phyloP scores from a whole-genome alignment of 2,113 vertebrate species.

The Furnarius figulus region DNA sequence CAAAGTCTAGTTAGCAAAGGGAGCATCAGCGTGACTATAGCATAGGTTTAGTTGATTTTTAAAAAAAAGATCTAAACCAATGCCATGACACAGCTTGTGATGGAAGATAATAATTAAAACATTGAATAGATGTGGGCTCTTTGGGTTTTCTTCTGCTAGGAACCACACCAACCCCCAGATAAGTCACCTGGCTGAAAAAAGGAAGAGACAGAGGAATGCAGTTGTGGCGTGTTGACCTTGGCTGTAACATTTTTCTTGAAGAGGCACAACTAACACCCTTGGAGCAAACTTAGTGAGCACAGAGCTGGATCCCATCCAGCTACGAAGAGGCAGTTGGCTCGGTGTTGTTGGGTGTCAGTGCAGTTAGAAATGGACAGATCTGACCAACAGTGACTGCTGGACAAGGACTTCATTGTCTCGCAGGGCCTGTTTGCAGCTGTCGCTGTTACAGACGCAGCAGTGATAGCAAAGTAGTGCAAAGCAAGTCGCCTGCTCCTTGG shows the following conservation, averaged over 20 bases:
- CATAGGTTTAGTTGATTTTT: background rate
- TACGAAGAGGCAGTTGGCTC: background rate
- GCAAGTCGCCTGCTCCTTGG: background rate
- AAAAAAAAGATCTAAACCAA: background rate
- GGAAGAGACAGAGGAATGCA: background rate
- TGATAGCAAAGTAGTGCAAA: accelerated
- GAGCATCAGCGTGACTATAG: background rate
- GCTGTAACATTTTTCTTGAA: accelerated
- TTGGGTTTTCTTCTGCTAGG: background rate
- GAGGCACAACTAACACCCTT: background rate
- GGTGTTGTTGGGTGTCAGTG: background rate
- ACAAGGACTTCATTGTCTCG: slow-evolving; percentile 4
- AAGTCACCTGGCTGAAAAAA: background rate
- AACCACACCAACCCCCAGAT: background rate
- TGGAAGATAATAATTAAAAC: background rate
- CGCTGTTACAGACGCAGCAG: background rate
- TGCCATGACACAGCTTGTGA: background rate
- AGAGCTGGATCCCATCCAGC: background rate
- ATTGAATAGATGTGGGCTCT: accelerated
- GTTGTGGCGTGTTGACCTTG: no score
- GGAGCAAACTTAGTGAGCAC: background rate
- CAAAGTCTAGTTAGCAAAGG: background rate
- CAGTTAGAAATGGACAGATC: background rate
- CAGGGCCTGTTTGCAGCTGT: background rate
- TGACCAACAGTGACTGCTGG: background rate